A percentile compares a stretch with the other conserved stretches of the same genome.
phyloP scores from a whole-genome alignment of 2,888 invertebrate genomes.

The Steinernema carpocapsae region DNA sequence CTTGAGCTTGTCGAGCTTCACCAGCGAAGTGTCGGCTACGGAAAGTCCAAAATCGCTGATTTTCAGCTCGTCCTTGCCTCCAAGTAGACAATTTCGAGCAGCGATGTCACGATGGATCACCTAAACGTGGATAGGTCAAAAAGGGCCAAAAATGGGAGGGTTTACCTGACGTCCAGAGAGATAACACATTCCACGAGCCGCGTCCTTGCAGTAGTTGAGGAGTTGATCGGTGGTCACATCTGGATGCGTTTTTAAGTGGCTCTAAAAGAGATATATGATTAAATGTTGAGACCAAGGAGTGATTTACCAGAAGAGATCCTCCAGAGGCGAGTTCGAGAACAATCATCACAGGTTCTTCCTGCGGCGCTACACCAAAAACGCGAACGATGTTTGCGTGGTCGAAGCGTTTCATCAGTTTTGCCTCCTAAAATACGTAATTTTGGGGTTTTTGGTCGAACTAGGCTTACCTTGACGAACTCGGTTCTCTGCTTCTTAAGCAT shows the following conservation, averaged over 20 bases:
- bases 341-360: constrained; percentile 17
- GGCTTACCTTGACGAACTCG: constrained; percentile 2
- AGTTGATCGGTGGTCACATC: neutral
- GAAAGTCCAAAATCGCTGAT: neutral
- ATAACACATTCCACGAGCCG: neutral
- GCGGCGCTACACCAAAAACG: neutral
- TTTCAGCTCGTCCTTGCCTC: neutral
- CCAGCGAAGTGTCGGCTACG: neutral
- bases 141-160: neutral
- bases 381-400: neutral
- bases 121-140: neutral
- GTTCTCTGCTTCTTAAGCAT: neutral
- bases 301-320: no score
- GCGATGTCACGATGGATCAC: neutral
- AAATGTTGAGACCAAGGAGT: no score
- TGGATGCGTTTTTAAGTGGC: neutral
- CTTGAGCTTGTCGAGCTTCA: neutral
- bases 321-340: constrained; percentile 15
- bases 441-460: neutral
- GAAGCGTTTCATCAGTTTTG: neutral
- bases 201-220: neutral
- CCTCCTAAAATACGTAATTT: neutral
- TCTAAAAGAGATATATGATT: no score
- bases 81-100: neutral
- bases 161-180: neutral